phyloP scores from a whole-genome alignment of 2,113 vertebrate genomes.

The Parotia lawesii region DNA sequence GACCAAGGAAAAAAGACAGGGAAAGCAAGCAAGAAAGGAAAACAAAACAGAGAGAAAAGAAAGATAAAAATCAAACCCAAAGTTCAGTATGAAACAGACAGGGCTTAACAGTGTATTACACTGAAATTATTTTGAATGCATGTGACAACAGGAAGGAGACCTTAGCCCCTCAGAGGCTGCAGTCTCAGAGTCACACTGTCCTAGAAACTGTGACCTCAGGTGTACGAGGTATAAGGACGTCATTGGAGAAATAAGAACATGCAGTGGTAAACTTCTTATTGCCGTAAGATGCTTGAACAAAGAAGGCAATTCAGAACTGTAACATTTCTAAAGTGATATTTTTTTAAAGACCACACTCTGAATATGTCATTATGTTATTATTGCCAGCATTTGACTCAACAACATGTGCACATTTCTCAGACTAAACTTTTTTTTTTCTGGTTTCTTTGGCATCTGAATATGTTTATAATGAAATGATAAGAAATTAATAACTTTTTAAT shows the following conservation, averaged over 20 bases:
- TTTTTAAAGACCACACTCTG: neutral
- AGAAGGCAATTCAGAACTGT: neutral
- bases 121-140: neutral
- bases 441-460: neutral
- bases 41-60: neutral
- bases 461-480: neutral
- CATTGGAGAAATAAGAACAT: accelerated
- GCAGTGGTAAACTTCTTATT: neutral
- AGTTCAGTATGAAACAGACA: neutral
- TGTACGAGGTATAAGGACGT: neutral
- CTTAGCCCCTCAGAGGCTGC: neutral
- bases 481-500: neutral
- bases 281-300: neutral
- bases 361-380: neutral
- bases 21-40: neutral
- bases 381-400: neutral
- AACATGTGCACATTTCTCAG: neutral
- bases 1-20: neutral
- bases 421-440: neutral
- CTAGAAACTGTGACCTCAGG: neutral
- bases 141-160: neutral
- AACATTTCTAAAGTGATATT: neutral
- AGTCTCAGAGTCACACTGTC: neutral
- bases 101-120: neutral
- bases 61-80: neutral